These are phyloP conservation scores for Drosophila prostipennis DNA, from an alignment of 2,888 invertebrate species.

Conservation along the genomic window DNA sequence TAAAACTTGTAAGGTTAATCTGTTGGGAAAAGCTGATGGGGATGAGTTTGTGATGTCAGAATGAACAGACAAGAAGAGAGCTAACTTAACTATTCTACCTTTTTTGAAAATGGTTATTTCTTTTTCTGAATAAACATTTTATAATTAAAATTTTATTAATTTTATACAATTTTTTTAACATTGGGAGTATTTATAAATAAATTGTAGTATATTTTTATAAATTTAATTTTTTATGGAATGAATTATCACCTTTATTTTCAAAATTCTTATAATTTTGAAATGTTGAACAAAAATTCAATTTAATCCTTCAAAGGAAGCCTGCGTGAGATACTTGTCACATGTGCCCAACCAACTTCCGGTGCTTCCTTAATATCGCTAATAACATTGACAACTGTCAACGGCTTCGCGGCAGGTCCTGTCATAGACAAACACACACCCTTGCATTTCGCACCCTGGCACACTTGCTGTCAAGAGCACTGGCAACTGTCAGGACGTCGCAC, in stretches of 20 bases:
- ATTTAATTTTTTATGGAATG: no score
- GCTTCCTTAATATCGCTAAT: conserved; percentile 55
- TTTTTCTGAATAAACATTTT: no score
- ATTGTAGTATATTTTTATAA: no score
- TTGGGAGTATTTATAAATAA: no score
- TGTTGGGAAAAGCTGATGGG: not conserved
- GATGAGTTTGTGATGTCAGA: not conserved
- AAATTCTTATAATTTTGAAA: no score
- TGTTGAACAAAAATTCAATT: no score
- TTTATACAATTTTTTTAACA: no score
- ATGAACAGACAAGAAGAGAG: no score
- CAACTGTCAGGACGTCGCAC: conserved; percentile 46
- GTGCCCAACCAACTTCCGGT: conserved; percentile 4
- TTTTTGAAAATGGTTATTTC: no score
- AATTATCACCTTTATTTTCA: no score
- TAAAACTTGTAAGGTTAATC: conserved; percentile 26
- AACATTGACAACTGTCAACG: conserved; percentile 75
- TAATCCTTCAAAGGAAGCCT: not conserved
- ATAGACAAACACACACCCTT: conserved; percentile 37
- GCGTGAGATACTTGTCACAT: conserved; percentile 24
- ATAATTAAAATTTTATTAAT: no score
- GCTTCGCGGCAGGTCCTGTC: conserved; percentile 60
- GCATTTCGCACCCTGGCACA: conserved; percentile 3
- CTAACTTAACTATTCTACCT: no score
- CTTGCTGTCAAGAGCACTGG: conserved; percentile 42